Base-by-base conservation (phyloP, 2,113 vertebrate genomes). In the Melozone crissalis region DNA sequence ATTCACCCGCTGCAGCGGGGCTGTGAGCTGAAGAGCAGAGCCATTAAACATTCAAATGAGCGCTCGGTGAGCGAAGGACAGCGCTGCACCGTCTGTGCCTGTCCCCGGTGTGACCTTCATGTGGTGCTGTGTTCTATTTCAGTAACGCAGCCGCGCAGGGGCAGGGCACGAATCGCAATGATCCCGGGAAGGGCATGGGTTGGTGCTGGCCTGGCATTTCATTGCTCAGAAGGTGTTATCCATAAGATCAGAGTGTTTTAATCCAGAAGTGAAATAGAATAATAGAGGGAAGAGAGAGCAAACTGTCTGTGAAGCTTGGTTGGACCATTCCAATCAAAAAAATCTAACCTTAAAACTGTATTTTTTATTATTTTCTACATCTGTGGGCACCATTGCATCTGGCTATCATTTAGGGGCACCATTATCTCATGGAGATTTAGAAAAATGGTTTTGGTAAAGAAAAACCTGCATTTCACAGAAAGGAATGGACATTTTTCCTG, bases 11-110 rank as follows among this genome's bases (percentile, higher is more conserved):
- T 0, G 58, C 84, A 31, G 77, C 76, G 89, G 61, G 84, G 76
- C 27, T 57, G 85, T 66, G 88, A 94, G 33, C 92, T 65, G 68
- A 46, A 43, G 33, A 61, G 95, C 83, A 79, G 65, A 96, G 77
- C 93, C 84, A 94, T 97, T 96, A 96, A 92, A 93, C 86, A 97
- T 96, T 96, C 88, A 95, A 95, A 97, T 96, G 92, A 96, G 93
- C 11, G 1, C 85, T 96, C 41, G 4, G 80, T 88, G 94, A 94
- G 94, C 88, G 59, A 90, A 97, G 95, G 96, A 95, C 92, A 44
- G 47, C 61, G 92, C 79, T 73, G 63, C 80, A 66, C 63, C 91
- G 94, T 75, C 54, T 90, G 59, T 84, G 83, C 58, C 44, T 78
- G 30, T 82, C 95, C 93, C 44, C 5, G 11, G 49, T 35, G 88